Evolutionary conservation across 2,797 vertebrate genomes (phyloP), one percentile per base, ranked within the genome.

Genomic region (Tachyglossus aculeatus): DNA sequence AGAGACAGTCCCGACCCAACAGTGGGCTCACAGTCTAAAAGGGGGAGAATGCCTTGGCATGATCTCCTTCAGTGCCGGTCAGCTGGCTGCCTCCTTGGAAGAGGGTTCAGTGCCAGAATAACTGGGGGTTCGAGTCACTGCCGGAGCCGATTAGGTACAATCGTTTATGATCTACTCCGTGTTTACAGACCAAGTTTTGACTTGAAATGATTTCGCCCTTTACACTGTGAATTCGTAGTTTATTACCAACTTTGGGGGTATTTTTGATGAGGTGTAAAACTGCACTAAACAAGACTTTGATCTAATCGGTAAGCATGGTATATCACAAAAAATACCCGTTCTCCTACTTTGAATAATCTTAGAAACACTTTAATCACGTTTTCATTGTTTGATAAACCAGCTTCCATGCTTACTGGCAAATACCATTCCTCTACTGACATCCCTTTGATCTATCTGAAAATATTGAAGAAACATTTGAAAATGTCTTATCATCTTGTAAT

Each of bases 121-220:
- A 81, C 77, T 65, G 74, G 69, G 76, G 93, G 89, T 88, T 88
- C 90, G 88, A 88, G 90, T 86, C 89, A 84, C 81, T 74, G 78
- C 73, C 86, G 83, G 72, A 86, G 62, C 67, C 91, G 93, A 91
- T 90, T 90, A 91, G 87, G 88, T 91, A 88, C 88, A 94, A 93
- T 93, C 90, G 84, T 82, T 88, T 83, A 78, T 79, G 81, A 84
- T 58, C 44, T 27, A 39, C 65, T 78, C 78, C 77, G 27, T 52
- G 79, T 79, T 78, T 76, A 75, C 74, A 81, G 82, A 76, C 78
- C 71, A 78, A 79, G 68, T 60, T 69, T 51, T 77, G 56, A 54
- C 69, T 79, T 61, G 44, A 63, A 54, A 71, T 55, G 75, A 57
- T 78, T 84, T 61, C 71, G 80, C n/a, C 84, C 67, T 60, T 63